These are phyloP conservation scores for Vanacampus margaritifer DNA, from an alignment of 2,113 vertebrate genomes.

Conservation along the genomic window DNA sequence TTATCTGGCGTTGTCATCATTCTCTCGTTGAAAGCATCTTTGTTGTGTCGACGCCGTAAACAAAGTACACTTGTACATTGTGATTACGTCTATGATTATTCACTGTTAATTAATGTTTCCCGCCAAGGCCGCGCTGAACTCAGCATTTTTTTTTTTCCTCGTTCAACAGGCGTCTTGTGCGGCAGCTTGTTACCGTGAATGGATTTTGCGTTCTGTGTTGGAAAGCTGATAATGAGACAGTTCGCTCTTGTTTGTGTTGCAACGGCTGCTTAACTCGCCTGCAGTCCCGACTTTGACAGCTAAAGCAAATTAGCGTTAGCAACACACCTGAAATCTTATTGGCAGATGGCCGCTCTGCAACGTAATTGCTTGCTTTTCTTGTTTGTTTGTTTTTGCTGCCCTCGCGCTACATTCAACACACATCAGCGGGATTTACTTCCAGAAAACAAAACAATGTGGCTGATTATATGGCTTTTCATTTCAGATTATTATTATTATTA, in stretches of 20 bases:
- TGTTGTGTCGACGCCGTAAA: background rate
- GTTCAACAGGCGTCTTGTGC: background rate
- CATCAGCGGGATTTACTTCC: background rate
- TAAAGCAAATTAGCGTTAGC: slow-evolving; percentile 64
- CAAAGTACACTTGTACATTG: slow-evolving; percentile 1
- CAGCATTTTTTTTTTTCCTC: background rate
- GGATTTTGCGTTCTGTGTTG: slow-evolving; percentile 19
- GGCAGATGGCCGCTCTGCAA: slow-evolving; percentile 47
- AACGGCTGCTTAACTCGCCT: slow-evolving; percentile 35
- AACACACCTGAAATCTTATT: slow-evolving; percentile 61
- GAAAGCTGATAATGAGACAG: slow-evolving; percentile 37
- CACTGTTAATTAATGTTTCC: slow-evolving; percentile 24
- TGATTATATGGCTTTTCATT: background rate
- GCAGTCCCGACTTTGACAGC: slow-evolving; percentile 59
- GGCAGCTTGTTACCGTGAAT: background rate
- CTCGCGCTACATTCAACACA: slow-evolving; percentile 27
- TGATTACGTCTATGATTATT: background rate
- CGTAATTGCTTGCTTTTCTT: slow-evolving; percentile 55
- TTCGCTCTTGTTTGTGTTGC: slow-evolving; percentile 32
- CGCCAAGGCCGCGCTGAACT: slow-evolving; percentile 1
- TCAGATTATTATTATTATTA: no score
- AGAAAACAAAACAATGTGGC: background rate
- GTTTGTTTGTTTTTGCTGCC: slow-evolving; percentile 46
- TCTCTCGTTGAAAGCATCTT: slow-evolving; percentile 5
- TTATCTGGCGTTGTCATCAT: slow-evolving; percentile 1